Evolutionary conservation across 2,113 vertebrate species (phyloP).

Genomic region (Triplophysa tibetana): DNA sequence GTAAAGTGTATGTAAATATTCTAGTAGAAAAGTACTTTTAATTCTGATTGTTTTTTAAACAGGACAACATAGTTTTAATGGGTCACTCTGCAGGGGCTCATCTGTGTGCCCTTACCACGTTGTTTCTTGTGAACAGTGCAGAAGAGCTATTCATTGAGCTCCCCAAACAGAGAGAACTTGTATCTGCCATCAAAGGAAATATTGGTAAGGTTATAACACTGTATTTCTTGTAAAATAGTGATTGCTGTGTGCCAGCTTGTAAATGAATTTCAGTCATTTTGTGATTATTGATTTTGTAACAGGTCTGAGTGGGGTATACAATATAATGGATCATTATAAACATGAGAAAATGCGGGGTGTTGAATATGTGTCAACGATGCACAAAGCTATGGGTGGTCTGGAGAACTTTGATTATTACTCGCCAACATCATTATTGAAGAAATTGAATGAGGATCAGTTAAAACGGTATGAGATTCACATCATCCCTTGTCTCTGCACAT

Average conservation of each 20-base stretch:
- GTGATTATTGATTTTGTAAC: not conserved
- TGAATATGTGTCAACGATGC: conserved; percentile 75
- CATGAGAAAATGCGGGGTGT: conserved; percentile 69
- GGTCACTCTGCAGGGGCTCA: conserved; percentile 77
- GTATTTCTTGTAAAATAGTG: not conserved
- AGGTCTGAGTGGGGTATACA: conserved; percentile 76
- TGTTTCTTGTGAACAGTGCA: conserved; percentile 68
- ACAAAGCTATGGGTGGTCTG: conserved; percentile 74
- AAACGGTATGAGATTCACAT: conserved; percentile 55
- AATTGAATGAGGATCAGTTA: conserved; percentile 64
- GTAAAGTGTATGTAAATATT: not conserved
- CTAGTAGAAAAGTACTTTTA: not conserved
- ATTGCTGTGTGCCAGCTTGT: not conserved
- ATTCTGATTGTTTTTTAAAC: conserved; percentile 16
- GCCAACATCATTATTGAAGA: conserved; percentile 62
- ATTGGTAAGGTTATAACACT: conserved; percentile 61
- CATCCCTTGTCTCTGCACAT: not conserved
- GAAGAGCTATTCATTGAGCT: conserved; percentile 68
- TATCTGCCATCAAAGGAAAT: conserved; percentile 64
- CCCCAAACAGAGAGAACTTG: conserved; percentile 58
- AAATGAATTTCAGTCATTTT: not conserved
- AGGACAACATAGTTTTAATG: conserved; percentile 72
- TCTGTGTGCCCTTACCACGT: conserved; percentile 65
- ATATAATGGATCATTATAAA: conserved; percentile 74
- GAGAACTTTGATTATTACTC: conserved; percentile 74